Evolutionary conservation across 2,113 vertebrate species (phyloP), one percentile per base, ranked within the genome.

Genomic region (Istiophorus platypterus): DNA sequence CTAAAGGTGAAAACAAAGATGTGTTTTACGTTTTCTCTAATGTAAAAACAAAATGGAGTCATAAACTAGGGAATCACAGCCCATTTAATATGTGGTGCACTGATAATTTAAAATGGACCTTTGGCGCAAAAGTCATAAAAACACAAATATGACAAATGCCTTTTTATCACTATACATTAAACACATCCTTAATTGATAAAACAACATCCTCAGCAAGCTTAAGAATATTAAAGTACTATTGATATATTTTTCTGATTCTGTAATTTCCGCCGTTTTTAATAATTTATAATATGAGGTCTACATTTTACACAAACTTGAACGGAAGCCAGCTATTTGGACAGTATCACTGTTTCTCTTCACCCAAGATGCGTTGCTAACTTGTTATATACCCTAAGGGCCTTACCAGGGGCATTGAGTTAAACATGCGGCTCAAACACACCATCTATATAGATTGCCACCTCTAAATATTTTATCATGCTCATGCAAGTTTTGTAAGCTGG

Each of bases 381-480:
- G 14, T 39, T 37, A 41, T 37, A 41, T 65, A 22, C 83, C 81
- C 76, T 1, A 3, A 39, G 49, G 82, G 20, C 83, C 69, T 73
- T 69, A 85, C 31, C 34, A 47, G 69, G 82, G 65, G 77, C 78
- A 56, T 77, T 42, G 76, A 85, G 82, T 89, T 78, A 81, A 87
- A 51, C 69, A 61, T n/a, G 37, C 52, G 41, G 74, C 70, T 86
- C 64, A 80, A 75, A 75, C 51, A 84, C 72, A 65, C 64, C 24
- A 56, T 52, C 64, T 54, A 26, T 93, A 81, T 92, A 81, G 66
- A 89, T 87, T 75, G 65, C 75, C 12, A 66, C 72, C 31, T 80
- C 77, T 94, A 87, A 94, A 93, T 92, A 92, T 94, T 93, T 92
- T 39, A 90, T 89, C 15, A 81, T 56, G 70, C 69, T 76, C 88